Conservation (phyloP, 2,797 vertebrate genomes). For the Rallus crepitans region DNA sequence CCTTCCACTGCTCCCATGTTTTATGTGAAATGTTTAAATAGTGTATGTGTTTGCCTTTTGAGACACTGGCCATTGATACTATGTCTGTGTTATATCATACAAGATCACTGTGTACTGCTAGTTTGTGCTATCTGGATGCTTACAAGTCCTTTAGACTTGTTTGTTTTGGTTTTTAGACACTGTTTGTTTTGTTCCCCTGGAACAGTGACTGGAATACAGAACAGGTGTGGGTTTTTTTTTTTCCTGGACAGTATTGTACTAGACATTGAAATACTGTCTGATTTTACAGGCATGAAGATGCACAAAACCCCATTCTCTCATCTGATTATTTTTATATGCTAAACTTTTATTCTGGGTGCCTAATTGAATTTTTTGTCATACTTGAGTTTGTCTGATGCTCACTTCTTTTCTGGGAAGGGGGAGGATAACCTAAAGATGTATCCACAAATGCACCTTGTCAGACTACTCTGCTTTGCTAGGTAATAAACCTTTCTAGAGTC, state of each 20-base stretch:
- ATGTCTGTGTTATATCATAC: fast-evolving
- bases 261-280: neutral
- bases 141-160: neutral
- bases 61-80: neutral
- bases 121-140: neutral
- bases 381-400: neutral
- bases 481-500: too few relatives aligned
- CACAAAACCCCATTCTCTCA: neutral
- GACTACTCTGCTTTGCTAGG: neutral
- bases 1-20: neutral
- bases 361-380: neutral
- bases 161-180: too few relatives aligned
- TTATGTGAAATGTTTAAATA: neutral
- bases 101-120: neutral
- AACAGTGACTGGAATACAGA: neutral
- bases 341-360: neutral
- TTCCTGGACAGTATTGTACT: neutral
- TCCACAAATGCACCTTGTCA: neutral
- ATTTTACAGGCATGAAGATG: neutral
- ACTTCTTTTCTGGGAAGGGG: neutral
- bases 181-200: too few relatives aligned
- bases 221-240: neutral
- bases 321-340: neutral
- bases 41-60: neutral
- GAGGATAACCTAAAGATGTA: neutral